Evolutionary conservation across 2,888 invertebrate species (phyloP), one percentile per base, ranked within the genome.

Genomic region (Blera fallax): DNA sequence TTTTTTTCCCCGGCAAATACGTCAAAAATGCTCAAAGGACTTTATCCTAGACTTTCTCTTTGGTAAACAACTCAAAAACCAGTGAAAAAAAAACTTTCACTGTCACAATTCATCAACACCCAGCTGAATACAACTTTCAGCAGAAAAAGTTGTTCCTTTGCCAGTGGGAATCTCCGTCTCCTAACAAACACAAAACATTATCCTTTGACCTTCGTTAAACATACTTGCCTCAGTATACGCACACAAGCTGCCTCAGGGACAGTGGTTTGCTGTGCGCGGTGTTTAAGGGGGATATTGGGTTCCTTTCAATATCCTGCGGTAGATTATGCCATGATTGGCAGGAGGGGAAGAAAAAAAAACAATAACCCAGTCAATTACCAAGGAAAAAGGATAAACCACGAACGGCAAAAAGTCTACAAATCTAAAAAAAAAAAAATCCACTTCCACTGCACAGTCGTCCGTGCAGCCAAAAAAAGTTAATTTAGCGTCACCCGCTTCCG

Each of bases 31-130:
- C 24, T 48, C 48, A 24, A n/a, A 27, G 24, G 27, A 48, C 48
- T 48, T 8, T 21, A 10, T 50, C 50, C 18, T 48, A 48, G 48
- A 48, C 48, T 3, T 48, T 3, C 1, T 18, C 10, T 10, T 24
- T 1, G 11, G 50, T 27, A n/a, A 50, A 50, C 50, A 50, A 3
- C 10, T 50, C 50, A 24, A 24, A 10, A 6, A 10, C 27, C 27
- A 8, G 5, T 48, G 10, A n/a, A n/a, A n/a, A n/a, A n/a, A n/a
- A n/a, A n/a, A n/a, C n/a, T n/a, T 21, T 21, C 48, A 48, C 4
- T 21, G 50, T 24, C 48, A 48, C 21, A 50, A 50, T 50, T 50
- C 50, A 50, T 50, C 50, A 50, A 50, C 50, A 50, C n/a, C 24
- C 50, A 24, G 24, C 27, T 10, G 45, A 40, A 18, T 18, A 3